These are phyloP conservation scores for Oophaga pumilio DNA, from an alignment of 2,113 vertebrate species.

Conservation along the genomic window DNA sequence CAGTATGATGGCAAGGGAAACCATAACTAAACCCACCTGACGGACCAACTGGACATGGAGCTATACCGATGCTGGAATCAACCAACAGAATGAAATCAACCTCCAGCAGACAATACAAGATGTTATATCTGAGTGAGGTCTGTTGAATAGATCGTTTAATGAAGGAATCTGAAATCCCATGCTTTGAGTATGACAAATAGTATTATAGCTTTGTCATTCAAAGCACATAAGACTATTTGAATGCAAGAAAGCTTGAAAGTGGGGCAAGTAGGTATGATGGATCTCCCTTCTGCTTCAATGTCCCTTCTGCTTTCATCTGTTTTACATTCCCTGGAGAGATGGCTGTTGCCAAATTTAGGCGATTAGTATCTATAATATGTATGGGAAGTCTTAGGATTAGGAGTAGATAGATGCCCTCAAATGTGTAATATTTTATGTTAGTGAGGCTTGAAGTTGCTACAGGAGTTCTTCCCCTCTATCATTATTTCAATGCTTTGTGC, in stretches of 20 bases:
- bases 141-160: background rate
- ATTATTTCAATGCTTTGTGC: too few species aligned
- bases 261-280: too few species aligned
- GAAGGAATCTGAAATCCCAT: background rate
- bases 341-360: too few species aligned
- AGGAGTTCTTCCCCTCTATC: too few species aligned
- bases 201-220: background rate
- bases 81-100: background rate
- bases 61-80: background rate
- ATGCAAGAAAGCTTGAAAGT: background rate
- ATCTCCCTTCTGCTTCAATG: too few species aligned
- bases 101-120: background rate
- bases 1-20: background rate
- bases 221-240: background rate
- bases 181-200: background rate
- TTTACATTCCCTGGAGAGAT: too few species aligned
- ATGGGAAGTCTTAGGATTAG: too few species aligned
- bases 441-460: too few species aligned
- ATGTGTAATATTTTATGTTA: too few species aligned
- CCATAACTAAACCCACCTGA: background rate
- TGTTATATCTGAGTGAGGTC: background rate
- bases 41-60: background rate
- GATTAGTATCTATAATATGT: too few species aligned
- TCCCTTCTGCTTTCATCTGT: too few species aligned
- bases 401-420: too few species aligned